phyloP scores from a whole-genome alignment of 2,888 invertebrate genomes.

The Epinotia bilunana region DNA sequence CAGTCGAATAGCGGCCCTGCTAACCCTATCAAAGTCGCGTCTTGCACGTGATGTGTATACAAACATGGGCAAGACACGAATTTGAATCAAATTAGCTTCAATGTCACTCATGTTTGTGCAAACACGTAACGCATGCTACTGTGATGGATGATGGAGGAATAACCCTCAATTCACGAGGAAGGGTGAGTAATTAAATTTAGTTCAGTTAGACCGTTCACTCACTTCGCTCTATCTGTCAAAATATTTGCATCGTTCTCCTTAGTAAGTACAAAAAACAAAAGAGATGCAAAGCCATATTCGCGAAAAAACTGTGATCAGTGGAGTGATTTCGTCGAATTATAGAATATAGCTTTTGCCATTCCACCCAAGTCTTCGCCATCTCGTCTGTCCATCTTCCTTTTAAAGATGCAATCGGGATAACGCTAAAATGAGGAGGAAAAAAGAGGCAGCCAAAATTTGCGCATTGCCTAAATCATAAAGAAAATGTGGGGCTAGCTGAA shows the following conservation, averaged over 20 bases:
- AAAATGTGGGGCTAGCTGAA: background rate
- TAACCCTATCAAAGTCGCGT: background rate
- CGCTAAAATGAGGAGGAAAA: too few species aligned
- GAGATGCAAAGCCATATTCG: too few species aligned
- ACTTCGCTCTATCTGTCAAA: too few species aligned
- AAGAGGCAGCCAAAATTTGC: too few species aligned
- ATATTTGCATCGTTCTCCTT: too few species aligned
- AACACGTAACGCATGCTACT: constrained; percentile 15
- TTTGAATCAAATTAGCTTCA: constrained; percentile 26
- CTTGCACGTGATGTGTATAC: constrained; percentile 38
- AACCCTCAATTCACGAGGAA: background rate
- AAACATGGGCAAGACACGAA: constrained; percentile 27
- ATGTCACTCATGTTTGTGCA: constrained; percentile 33
- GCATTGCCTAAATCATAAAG: background rate
- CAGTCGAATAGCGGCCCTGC: background rate
- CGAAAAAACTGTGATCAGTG: too few species aligned
- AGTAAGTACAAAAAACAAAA: too few species aligned
- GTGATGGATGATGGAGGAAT: constrained; percentile 2
- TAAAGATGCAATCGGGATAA: too few species aligned
- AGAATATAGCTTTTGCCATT: background rate
- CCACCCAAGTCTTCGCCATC: background rate
- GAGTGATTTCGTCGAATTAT: background rate
- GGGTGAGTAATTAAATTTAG: background rate
- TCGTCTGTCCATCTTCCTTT: background rate
- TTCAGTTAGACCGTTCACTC: too few species aligned